A percentile compares a stretch with the other conserved stretches of the same genome.
Evolutionary conservation across 2,113 vertebrate genomes (phyloP).

Genomic region (Pseudorectes ferrugineus): DNA sequence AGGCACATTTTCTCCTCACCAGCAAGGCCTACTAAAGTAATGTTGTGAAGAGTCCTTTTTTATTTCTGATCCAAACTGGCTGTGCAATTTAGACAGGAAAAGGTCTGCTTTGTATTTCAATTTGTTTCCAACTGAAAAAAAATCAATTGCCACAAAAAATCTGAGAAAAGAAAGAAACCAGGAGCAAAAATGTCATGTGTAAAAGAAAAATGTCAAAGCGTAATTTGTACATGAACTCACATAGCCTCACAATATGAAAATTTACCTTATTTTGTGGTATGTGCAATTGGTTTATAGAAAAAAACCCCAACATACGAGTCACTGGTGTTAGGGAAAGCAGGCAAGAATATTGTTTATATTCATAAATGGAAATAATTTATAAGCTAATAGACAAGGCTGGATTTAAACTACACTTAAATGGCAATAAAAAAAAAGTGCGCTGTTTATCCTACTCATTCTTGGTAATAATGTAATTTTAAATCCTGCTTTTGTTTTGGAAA

Average conservation of each 20-base stretch:
- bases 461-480: background rate
- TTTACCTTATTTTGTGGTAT: background rate
- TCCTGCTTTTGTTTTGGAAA: background rate
- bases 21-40: background rate
- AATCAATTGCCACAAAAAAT: background rate
- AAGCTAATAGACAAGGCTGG: background rate
- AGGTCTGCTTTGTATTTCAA: background rate
- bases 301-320: background rate
- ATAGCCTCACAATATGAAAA: background rate
- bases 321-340: background rate
- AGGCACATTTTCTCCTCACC: background rate
- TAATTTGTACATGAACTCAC: background rate
- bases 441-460: background rate
- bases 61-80: background rate
- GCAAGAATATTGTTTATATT: background rate
- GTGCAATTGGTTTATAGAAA: background rate
- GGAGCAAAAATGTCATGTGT: background rate
- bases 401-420: background rate
- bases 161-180: background rate
- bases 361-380: background rate
- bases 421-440: fast-evolving
- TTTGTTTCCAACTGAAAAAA: background rate
- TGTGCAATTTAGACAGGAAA: background rate
- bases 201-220: background rate
- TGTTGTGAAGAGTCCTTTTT: background rate